These are phyloP conservation scores for Norana najaformis DNA, from an alignment of 2,888 invertebrate species.

Conservation along the genomic window DNA sequence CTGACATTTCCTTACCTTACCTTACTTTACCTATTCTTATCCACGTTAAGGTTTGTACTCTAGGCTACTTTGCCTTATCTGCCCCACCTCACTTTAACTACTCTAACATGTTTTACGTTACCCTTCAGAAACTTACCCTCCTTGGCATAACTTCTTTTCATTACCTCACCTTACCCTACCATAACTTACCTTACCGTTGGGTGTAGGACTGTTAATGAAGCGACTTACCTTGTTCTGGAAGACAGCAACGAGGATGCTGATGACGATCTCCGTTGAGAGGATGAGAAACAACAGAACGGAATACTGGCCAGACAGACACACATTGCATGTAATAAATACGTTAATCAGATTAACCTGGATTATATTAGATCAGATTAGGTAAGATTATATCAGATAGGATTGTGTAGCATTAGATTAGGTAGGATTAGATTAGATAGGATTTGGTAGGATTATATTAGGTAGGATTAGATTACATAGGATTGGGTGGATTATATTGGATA, in stretches of 20 bases:
- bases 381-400: no score
- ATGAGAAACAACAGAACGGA: slow-evolving; percentile 22
- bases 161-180: background rate
- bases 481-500: no score
- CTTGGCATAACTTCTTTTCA: background rate
- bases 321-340: no score
- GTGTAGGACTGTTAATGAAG: background rate
- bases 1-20: background rate
- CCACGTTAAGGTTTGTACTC: no score
- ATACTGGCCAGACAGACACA: slow-evolving; percentile 24
- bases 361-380: background rate
- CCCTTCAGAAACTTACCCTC: background rate
- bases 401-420: background rate
- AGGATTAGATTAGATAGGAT: no score
- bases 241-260: slow-evolving; percentile 8
- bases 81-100: no score
- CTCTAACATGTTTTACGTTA: no score
- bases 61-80: no score
- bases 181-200: background rate
- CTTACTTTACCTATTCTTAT: background rate
- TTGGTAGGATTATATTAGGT: background rate
- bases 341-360: no score
- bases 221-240: slow-evolving; percentile 22
- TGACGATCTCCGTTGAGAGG: slow-evolving; percentile 8
- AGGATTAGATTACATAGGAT: background rate